phyloP scores from a whole-genome alignment of 2,888 invertebrate species.

The Spilarctia lutea region DNA sequence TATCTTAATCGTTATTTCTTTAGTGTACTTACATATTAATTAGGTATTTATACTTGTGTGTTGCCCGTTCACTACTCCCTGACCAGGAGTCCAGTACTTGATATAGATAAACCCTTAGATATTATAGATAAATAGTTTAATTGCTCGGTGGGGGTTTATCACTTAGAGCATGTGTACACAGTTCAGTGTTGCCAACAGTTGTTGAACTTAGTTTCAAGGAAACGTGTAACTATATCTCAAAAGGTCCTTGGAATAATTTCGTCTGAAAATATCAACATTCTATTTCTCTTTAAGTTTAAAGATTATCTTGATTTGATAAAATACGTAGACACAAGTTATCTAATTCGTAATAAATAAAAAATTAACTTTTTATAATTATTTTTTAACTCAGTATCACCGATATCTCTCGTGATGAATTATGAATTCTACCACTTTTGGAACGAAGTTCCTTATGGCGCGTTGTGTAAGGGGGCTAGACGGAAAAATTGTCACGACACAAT shows the following conservation, averaged over 20 bases:
- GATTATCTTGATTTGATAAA: no score
- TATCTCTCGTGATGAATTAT: no score
- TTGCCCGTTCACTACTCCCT: not conserved
- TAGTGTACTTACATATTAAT: not conserved
- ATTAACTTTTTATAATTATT: no score
- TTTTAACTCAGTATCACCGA: no score
- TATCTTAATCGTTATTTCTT: not conserved
- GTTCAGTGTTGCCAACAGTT: not conserved
- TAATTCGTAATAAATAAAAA: no score
- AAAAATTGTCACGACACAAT: no score
- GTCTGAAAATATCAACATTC: not conserved
- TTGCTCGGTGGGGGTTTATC: not conserved
- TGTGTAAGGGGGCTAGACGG: no score
- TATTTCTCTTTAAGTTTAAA: no score
- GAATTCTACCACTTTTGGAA: no score
- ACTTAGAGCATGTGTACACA: not conserved
- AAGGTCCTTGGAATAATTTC: not conserved
- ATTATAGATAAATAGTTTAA: not conserved
- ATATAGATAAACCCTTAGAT: not conserved
- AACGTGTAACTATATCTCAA: not conserved
- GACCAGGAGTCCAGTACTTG: not conserved
- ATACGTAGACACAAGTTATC: no score
- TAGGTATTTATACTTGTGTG: not conserved
- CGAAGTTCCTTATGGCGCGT: no score
- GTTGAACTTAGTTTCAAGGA: not conserved